phyloP scores from a whole-genome alignment of 2,113 vertebrate genomes.

The Anser cygnoides region DNA sequence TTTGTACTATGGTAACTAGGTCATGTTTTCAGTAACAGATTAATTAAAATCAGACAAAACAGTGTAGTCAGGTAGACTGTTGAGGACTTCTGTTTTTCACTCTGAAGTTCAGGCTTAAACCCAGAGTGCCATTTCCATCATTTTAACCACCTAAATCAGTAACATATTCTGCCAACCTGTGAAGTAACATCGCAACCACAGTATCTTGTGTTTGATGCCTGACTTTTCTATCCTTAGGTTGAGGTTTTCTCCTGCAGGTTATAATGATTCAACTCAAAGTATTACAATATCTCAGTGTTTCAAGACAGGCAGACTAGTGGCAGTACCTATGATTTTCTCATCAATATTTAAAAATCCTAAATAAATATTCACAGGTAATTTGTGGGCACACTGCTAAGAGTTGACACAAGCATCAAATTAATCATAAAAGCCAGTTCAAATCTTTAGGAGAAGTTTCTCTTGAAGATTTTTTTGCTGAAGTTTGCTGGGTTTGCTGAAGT shows the following conservation, averaged over 20 bases:
- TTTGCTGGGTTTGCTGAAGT: neutral
- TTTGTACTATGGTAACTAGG: conserved; percentile 21
- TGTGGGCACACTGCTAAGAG: neutral
- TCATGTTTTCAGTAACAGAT: neutral
- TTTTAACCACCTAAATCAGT: neutral
- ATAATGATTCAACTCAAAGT: neutral
- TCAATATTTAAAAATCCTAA: neutral
- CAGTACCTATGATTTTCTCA: neutral
- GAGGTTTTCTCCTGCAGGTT: neutral
- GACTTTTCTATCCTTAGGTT: neutral
- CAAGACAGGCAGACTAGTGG: neutral
- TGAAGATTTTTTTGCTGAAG: neutral
- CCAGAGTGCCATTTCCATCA: neutral
- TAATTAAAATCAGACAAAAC: conserved; percentile 30
- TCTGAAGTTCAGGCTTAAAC: neutral
- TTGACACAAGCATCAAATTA: neutral
- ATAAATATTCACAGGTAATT: neutral
- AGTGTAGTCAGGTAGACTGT: neutral
- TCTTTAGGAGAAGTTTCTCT: neutral
- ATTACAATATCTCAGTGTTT: neutral
- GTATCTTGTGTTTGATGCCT: neutral
- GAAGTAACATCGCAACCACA: neutral
- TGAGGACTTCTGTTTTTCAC: neutral
- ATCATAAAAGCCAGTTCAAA: neutral
- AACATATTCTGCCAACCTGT: neutral